Conservation (phyloP, 2,113 vertebrate genomes). For the Gulo gulo region DNA sequence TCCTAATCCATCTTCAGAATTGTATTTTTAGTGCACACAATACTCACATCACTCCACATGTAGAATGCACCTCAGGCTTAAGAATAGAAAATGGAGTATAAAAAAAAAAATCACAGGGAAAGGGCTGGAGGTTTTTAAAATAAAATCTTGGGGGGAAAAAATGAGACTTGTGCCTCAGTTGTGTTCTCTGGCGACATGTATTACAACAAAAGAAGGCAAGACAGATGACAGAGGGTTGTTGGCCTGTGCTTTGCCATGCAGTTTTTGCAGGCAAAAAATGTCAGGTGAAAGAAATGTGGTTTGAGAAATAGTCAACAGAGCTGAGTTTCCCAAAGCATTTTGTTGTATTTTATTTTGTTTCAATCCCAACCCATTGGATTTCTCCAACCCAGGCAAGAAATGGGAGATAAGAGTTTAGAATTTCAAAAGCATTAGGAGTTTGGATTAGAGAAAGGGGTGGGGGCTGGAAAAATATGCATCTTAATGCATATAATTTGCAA, state of each 20-base stretch:
- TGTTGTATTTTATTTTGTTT: neutral
- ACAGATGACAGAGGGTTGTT: neutral
- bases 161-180: neutral
- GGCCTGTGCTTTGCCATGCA: neutral
- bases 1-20: neutral
- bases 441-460: neutral
- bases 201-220: neutral
- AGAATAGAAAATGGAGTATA: neutral
- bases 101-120: neutral
- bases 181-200: neutral
- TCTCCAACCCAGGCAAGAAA: neutral
- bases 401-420: neutral
- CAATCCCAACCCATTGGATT: neutral
- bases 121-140: neutral
- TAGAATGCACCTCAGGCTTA: neutral
- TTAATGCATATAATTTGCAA: neutral
- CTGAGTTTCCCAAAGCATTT: neutral
- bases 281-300: neutral
- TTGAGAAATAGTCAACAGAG: neutral
- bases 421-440: neutral
- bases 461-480: neutral
- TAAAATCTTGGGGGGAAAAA: neutral
- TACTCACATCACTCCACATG: neutral
- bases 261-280: neutral
- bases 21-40: neutral